phyloP scores from a whole-genome alignment of 1,140 invertebrate genomes.

The Pseudachorutes palmiensis region DNA sequence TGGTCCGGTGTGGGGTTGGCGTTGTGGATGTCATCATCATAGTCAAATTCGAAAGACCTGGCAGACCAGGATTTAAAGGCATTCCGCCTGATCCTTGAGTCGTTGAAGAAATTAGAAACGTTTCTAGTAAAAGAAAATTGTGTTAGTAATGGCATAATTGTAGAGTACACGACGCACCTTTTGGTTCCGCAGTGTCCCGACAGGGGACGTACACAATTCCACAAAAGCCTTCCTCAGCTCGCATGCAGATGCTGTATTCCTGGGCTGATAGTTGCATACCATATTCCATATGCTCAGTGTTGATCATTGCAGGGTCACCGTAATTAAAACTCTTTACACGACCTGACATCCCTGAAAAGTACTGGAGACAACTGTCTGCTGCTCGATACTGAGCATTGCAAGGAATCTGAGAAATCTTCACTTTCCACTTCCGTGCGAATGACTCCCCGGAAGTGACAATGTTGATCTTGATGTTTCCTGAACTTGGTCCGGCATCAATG shows the following conservation, averaged over 20 bases:
- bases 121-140: slow-evolving; percentile 23
- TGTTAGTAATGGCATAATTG: no score
- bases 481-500: slow-evolving; percentile 40
- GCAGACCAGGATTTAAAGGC: neutral
- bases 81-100: neutral
- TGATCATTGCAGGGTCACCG: slow-evolving; percentile 40
- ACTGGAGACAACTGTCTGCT: slow-evolving; percentile 52
- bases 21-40: neutral
- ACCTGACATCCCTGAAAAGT: slow-evolving; percentile 39
- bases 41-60: neutral
- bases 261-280: slow-evolving; percentile 39
- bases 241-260: slow-evolving; percentile 38
- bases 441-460: slow-evolving; percentile 37
- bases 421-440: slow-evolving; percentile 36
- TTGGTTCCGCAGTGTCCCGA: slow-evolving; percentile 28
- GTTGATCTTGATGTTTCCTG: slow-evolving; percentile 51
- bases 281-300: slow-evolving; percentile 21
- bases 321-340: slow-evolving; percentile 39
- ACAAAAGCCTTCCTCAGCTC: slow-evolving; percentile 38
- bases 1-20: slow-evolving; percentile 21
- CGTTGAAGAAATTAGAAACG: slow-evolving; percentile 27
- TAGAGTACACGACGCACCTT: no score
- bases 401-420: slow-evolving; percentile 49
- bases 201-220: slow-evolving; percentile 38
- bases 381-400: slow-evolving; percentile 49